Conservation (phyloP, 64 coral and sea anemone species). For the Cladopsammia gracilis region DNA sequence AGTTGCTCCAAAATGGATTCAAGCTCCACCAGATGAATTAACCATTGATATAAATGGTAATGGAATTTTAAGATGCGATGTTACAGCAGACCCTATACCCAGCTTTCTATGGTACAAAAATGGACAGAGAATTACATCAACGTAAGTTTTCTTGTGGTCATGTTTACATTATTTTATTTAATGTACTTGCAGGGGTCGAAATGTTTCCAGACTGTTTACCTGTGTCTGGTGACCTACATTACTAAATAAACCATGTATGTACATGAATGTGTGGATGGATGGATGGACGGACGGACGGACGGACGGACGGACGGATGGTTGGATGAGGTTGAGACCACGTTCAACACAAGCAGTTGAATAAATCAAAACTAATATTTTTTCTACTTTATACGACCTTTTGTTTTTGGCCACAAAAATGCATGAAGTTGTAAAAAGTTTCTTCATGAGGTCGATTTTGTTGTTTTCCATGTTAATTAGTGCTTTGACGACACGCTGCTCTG, state of each 20-base stretch:
- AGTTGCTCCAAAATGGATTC: conserved; percentile 44
- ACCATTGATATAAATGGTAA: conserved; percentile 5
- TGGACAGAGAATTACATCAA: neutral
- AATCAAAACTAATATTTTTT: neutral
- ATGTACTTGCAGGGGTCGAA: neutral
- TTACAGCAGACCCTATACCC: conserved; percentile 26
- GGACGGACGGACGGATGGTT: no score
- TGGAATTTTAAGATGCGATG: conserved; percentile 37
- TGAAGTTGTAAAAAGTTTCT: conserved; percentile 1
- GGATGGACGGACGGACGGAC: no score
- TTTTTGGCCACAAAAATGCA: neutral
- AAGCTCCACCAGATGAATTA: neutral
- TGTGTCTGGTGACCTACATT: no score
- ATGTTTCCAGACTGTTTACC: neutral
- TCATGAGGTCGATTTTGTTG: neutral
- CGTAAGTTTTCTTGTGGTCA: neutral
- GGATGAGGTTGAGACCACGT: neutral
- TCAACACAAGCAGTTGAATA: neutral
- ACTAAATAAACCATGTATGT: no score
- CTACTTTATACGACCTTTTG: no score
- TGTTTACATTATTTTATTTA: neutral
- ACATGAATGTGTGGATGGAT: no score
- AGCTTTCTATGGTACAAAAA: conserved; percentile 19
- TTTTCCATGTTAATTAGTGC: conserved; percentile 3
- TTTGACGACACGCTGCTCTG: conserved; percentile 17